Percentiles rank a stretch among this genome's conserved stretches.
Conservation (phyloP, 2,797 vertebrate species). For the Moxostoma hubbsi region DNA sequence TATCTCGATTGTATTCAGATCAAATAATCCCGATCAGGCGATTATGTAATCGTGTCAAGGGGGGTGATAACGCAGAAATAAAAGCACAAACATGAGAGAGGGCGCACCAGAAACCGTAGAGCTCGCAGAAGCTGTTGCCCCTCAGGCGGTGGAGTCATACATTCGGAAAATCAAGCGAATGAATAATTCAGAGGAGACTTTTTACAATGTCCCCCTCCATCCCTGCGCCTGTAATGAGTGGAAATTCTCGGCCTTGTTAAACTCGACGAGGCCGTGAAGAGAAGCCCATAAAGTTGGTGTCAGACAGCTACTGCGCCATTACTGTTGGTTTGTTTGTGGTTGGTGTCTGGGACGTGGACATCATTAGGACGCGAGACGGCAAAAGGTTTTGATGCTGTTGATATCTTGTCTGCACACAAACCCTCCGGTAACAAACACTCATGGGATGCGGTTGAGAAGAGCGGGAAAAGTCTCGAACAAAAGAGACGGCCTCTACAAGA, state of each 20-base stretch:
- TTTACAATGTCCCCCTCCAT: constrained; percentile 16
- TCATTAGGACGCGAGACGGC: constrained; percentile 45
- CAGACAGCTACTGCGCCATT: constrained; percentile 22
- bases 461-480: not conserved
- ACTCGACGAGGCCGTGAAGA: constrained; percentile 12
- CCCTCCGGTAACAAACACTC: constrained; percentile 39
- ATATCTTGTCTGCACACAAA: constrained; percentile 28
- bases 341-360: constrained; percentile 43
- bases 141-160: constrained; percentile 16
- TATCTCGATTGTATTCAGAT: too few species aligned
- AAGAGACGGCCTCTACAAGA: not conserved
- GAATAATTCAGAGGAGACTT: constrained; percentile 53
- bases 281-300: constrained; percentile 30
- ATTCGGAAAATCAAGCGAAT: constrained; percentile 51
- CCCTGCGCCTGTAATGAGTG: constrained; percentile 46
- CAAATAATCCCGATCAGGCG: too few species aligned
- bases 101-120: not conserved
- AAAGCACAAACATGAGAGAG: not conserved
- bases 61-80: not conserved
- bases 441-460: constrained; percentile 17
- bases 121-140: constrained; percentile 8
- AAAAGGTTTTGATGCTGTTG: constrained; percentile 7
- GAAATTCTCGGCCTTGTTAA: constrained; percentile 44
- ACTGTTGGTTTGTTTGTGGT: constrained; percentile 26
- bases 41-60: not conserved